Base-by-base conservation (phyloP, 2,113 vertebrate species). In the Odobenus rosmarus region DNA sequence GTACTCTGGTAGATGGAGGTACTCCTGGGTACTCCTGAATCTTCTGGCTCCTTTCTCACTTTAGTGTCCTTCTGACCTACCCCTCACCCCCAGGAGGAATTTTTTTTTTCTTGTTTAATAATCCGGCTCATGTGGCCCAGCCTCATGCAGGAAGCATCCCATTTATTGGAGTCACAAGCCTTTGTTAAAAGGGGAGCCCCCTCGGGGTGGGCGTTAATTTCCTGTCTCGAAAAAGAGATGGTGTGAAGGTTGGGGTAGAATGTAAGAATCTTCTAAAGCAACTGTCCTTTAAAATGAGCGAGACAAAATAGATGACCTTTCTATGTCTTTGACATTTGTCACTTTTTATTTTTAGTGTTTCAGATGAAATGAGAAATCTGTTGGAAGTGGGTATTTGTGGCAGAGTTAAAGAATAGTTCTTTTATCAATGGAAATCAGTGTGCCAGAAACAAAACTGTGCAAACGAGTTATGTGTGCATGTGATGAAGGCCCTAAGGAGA, bases 311-410 rank as follows among this genome's bases (percentile, higher is more conserved):
- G 46, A 23, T 42, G 74, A 51, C 62, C 64, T 84, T 72, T 84
- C 28, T 55, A 39, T 76, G 62, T 64, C 39, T 72, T 88, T 94
- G 84, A 88, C 64, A 18, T 76, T 92, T 49, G 71, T 90, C 80
- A 71, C 61, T 64, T 49, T 71, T 64, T 67, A 77, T 74, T 87
- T 80, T 18, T 77, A 64, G 90, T 39, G 36, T 81, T 94, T 95
- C 80, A 31, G 23, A 79, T 15, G 12, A 71, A 88, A 76, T 3
- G 8, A 81, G 46, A 53, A 55, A 10, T 77, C 61, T 57, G 5
- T 24, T 83, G 76, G 61, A 51, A 71, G 36, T 18, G 18, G 59
- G 24, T 57, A n/a, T 61, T 51, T 95, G 46, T 26, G 14, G 33
- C 1, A 11, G 49, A 59, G 18, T 42, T 79, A 31, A 79, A 89